Base-by-base conservation (phyloP, 1,140 invertebrate genomes). In the Tribolium castaneum region DNA sequence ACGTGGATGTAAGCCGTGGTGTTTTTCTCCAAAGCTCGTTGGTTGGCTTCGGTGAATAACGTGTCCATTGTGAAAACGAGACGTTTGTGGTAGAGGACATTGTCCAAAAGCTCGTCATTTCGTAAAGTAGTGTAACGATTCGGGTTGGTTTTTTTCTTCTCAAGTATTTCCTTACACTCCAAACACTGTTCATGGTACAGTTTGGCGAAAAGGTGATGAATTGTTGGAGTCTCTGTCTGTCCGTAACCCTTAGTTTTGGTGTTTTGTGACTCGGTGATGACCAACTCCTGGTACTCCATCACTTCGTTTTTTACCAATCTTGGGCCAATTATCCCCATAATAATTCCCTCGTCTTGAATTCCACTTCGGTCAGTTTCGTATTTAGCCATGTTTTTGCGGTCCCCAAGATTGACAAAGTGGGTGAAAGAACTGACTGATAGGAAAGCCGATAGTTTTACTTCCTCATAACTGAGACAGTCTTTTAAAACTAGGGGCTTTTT, bases 211-310 rank as follows among this genome's bases (percentile, higher is more conserved):
- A 85, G 52, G 22, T 77, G 80, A 76, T 87, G 87, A 0, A 86
- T 86, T 1, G 86, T 88, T 2, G 86, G 84, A 1, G 85, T 84
- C 0, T 87, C 84, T 35, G 84, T 82, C 50, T 87, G 86, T 19
- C 88, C 88, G 54, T 81, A 84, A 1, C 88, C 88, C 34, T 88
- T 86, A 7, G 85, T 85, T 3, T 83, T 62, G 6, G 79, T 84
- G 62, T 88, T 89, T 83, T 89, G 88, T 51, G 86, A 80, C 34
- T 86, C 82, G 0, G 85, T 87, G 51, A 88, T 85, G 0, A 89
- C 73, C 19, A 88, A 86, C 16, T 89, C 88, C 78, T 89, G 87
- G 76, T 86, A 89, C 12, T 89, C 88, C 88, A 89, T 89, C 1
- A 87, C 83, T 2, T 81, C 74, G 6, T 80, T 78, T 6, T 88